phyloP scores from a whole-genome alignment of 2,888 invertebrate genomes.

The Hypsopygia costalis region DNA sequence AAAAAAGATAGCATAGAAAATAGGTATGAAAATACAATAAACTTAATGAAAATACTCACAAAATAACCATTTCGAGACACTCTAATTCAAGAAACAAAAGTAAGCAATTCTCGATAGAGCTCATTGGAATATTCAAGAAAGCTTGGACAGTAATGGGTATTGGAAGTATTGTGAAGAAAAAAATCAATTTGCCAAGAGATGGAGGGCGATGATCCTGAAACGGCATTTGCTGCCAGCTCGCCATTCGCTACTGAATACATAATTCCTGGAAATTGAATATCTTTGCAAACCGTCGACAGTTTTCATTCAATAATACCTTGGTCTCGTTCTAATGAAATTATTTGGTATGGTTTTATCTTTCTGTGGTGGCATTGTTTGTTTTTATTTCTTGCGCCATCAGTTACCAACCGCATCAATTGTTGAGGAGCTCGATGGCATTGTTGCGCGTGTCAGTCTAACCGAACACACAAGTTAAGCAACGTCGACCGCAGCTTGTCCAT shows the following conservation, averaged over 20 bases:
- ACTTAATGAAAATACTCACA: neutral
- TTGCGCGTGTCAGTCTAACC: no score
- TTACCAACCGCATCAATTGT: no score
- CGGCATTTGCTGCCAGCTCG: constrained; percentile 5
- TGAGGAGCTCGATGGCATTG: no score
- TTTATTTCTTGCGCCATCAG: no score
- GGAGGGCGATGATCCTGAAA: constrained; percentile 10
- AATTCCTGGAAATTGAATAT: constrained; percentile 8
- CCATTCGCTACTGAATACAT: constrained; percentile 11
- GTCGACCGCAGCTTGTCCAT: no score
- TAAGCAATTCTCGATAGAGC: constrained; percentile 3
- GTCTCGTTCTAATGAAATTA: constrained; percentile 4
- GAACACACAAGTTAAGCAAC: no score
- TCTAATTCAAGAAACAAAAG: neutral
- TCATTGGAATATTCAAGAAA: constrained; percentile 2
- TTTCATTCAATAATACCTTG: constrained; percentile 8
- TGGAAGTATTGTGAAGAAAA: constrained; percentile 4
- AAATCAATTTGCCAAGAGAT: constrained; percentile 7
- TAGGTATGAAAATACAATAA: neutral
- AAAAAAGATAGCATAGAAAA: neutral
- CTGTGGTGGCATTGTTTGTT: neutral
- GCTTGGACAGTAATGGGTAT: constrained; percentile 1
- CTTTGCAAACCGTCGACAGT: constrained; percentile 3
- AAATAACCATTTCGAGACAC: neutral
- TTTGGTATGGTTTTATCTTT: neutral